Evolutionary conservation across 2,888 invertebrate species (phyloP), one percentile per base, ranked within the genome.

Genomic region (Heliconius aoede): DNA sequence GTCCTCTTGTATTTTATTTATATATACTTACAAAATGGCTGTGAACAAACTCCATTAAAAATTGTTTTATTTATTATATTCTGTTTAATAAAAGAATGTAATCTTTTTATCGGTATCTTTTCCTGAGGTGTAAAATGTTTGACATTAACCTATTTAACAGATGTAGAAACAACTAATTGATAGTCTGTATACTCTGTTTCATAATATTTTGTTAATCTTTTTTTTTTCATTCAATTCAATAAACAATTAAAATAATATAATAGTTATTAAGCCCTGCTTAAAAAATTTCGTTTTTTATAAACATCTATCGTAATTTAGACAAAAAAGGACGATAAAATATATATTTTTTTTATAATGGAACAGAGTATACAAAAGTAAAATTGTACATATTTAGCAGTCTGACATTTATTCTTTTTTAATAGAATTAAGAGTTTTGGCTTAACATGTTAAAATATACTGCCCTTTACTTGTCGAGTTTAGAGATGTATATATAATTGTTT

Each of bases 381-480:
- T 30, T 36, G 36, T 65, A 65, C 36, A 65, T 65, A 65, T 15
- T 69, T 55, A 69, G 55, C 69, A 55, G 55, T 55, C 69, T 55
- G 69, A 55, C 55, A 55, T 69, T 55, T 55, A 69, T 68, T 55
- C 51, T 55, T 55, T 55, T 55, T 55, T 32, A 11, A 55, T 69
- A 69, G 69, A 7, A 24, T 32, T 69, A 61, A 72, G 61, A 58
- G 5, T 61, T 72, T 61, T 61, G 72, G 72, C 72, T 60, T 72
- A 72, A 36, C 18, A n/a, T 40, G 36, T 61, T 30, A 4, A 69
- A 30, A 62, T 62, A 40, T 73, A 78, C 73, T 78, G 78, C 76
- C 78, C 65, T 60, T n/a, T 26, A 78, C 78, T 78, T 78, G 78
- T 76, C 76, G 36, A 76, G 26, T 26, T 69, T 71, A 76, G 65